Evolutionary conservation across 2,797 vertebrate genomes (phyloP), one percentile per base, ranked within the genome.

Genomic region (Lithobates sylvaticus): DNA sequence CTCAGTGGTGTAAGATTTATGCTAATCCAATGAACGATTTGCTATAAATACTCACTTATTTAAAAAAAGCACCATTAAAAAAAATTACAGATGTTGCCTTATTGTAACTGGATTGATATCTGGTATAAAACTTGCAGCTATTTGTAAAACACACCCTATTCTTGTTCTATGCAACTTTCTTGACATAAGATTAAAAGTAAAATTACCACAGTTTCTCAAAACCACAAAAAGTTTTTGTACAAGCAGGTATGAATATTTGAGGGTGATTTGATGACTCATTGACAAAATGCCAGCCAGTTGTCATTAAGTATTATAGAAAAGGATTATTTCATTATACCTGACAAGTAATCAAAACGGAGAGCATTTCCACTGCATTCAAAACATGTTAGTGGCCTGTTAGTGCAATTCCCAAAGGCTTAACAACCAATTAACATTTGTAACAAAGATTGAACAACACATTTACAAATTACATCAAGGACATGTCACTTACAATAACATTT

Each of bases 341-440:
- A 85, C 84, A 85, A 61, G 76, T 68, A 79, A 85, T 85, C 65
- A 74, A 84, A 78, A 65, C 54, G 26, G 67, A 79, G 26, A 83
- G 74, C 67, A 44, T 26, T 50, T 84, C 73, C 69, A 34, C 44
- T 54, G 81, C 27, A 47, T 65, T 75, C 39, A 83, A 74, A 82
- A 65, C 39, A 47, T 54, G 26, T 83, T 72, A 83, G 61, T 3
- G 32, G 70, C 42, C 58, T 32, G 34, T 47, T 26, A 39, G 8
- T 72, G 39, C 39, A 64, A 65, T 74, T 61, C 80, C 27, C 26
- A 15, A 16, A 54, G 36, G 34, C 70, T 82, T 82, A 82, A 74
- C 58, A 44, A 74, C 23, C 71, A 81, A 70, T 81, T 81, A 81
- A 71, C 47, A 81, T 71, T 39, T 61, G 54, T 26, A 61, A 18